Evolutionary conservation across 2,888 invertebrate species (phyloP).

Genomic region (Asteroscopus sphinx): DNA sequence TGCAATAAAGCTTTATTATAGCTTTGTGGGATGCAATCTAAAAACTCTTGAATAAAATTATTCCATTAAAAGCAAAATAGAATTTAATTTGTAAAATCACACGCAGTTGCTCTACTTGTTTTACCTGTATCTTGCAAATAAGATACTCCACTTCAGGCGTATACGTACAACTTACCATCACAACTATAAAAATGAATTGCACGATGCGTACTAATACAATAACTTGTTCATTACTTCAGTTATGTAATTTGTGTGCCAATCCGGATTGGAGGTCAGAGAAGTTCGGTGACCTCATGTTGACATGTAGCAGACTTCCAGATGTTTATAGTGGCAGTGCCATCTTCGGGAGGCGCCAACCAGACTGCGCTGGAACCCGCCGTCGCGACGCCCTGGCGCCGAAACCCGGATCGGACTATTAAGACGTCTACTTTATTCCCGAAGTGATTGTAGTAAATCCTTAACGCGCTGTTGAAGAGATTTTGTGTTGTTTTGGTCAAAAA

Average conservation of each 20-base stretch:
- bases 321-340: conserved; percentile 68
- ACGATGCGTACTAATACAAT: conserved; percentile 3
- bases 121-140: neutral
- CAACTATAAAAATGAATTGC: conserved; percentile 8
- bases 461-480: conserved; percentile 14
- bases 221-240: conserved; percentile 27
- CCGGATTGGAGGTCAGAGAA: conserved; percentile 57
- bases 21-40: too few species aligned
- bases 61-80: neutral
- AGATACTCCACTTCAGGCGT: conserved; percentile 1
- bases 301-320: conserved; percentile 62
- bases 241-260: conserved; percentile 41
- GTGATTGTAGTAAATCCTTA: conserved; percentile 30
- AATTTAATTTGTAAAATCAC: neutral
- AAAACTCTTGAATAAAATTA: neutral
- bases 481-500: conserved; percentile 4
- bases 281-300: conserved; percentile 67
- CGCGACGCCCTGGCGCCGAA: conserved; percentile 78
- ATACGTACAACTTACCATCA: too few species aligned
- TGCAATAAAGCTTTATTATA: too few species aligned
- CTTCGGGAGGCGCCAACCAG: conserved; percentile 73
- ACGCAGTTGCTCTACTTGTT: neutral
- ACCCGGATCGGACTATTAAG: conserved; percentile 31
- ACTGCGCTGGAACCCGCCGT: conserved; percentile 64
- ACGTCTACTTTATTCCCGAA: conserved; percentile 19